Evolutionary conservation across 2,113 vertebrate genomes (phyloP), one percentile per base, ranked within the genome.

Genomic region (Chamaetylas fuelleborni): DNA sequence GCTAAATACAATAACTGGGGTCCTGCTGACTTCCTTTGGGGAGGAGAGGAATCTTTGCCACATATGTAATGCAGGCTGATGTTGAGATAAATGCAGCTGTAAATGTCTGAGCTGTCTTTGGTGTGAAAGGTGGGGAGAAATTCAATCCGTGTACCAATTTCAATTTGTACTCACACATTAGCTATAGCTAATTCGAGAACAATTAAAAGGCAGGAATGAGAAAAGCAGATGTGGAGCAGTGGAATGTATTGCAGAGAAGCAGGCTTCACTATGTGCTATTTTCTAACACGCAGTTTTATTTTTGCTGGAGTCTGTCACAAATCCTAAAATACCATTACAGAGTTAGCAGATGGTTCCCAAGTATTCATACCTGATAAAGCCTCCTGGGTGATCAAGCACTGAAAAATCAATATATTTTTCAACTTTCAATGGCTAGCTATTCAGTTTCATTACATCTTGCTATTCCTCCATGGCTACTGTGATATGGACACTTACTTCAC

Each of bases 341-440:
- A 91, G 84, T 81, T 94, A 96, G 86, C 83, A 87, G 81, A 95
- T 87, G 34, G 60, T 81, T 85, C 90, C 88, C 81, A 91, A 92
- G 95, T 97, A 96, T 96, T 96, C 94, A 91, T 94, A 97, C 96
- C 94, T 96, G 94, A 96, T 95, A 95, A 95, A 97, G 86, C 96
- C 88, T 97, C 95, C 95, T 94, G 96, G 93, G 97, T 97, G 96
- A 93, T 95, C 97, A 96, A 96, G 94, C 94, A 93, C 92, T 82
- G 92, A 97, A 97, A 98, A 97, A 98, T 97, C 97, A 96, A 97
- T 97, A 97, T 94, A 69, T 72, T 96, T 98, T 97, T 95, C 97
- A 92, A 97, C 96, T 97, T 97, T 96, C 97, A 92, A 96, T 90
- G 96, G 95, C 76, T 71, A 60, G 89, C 29, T 88, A 96, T 96